Conservation (phyloP, 2,797 vertebrate genomes). For the Pristis pectinata region DNA sequence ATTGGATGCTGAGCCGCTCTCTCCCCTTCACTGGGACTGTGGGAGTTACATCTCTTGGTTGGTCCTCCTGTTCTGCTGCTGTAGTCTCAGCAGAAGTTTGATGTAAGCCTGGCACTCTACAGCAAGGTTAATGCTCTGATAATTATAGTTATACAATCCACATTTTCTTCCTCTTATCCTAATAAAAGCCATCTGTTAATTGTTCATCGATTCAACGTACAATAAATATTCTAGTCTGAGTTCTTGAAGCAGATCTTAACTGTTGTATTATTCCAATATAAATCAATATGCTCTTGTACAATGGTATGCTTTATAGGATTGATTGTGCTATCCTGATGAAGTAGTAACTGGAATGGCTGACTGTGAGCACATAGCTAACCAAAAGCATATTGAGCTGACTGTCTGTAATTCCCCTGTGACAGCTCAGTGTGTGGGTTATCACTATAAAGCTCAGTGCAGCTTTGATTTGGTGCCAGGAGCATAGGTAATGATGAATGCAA, state of each 20-base stretch:
- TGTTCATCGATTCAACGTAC: background rate
- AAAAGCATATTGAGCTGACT: background rate
- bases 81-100: background rate
- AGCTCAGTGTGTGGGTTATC: background rate
- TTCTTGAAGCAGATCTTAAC: background rate
- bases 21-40: background rate
- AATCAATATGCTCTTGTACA: background rate
- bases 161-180: background rate
- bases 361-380: background rate
- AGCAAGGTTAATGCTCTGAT: background rate
- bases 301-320: constrained; percentile 1
- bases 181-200: background rate
- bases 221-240: background rate
- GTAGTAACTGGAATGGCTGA: background rate
- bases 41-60: background rate
- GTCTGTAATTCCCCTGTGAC: background rate
- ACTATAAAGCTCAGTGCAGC: background rate
- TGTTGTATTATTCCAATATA: constrained; percentile 20
- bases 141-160: background rate
- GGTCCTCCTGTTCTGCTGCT: background rate
- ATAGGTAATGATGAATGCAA: background rate
- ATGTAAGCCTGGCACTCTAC: background rate
- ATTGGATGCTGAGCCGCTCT: background rate
- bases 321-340: background rate
- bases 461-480: background rate